A percentile compares a stretch with the other conserved stretches of the same genome.
Conservation (phyloP, 2,797 vertebrate species). For the Podarcis lilfordi region DNA sequence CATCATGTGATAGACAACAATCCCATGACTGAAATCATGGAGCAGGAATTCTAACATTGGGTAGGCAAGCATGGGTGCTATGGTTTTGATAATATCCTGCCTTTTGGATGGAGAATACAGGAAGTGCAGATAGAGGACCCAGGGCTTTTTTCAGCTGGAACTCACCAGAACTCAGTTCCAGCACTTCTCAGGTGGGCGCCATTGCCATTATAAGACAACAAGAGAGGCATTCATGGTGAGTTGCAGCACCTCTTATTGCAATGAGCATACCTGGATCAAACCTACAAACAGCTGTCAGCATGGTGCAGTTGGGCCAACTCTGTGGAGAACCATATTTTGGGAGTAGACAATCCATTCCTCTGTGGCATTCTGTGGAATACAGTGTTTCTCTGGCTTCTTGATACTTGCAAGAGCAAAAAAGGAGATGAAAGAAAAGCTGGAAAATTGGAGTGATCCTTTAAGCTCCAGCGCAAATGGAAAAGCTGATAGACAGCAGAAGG, state of each 20-base stretch:
- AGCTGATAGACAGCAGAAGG: constrained; percentile 23
- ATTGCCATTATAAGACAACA: too few species aligned
- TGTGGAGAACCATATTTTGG: background rate
- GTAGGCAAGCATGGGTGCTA: too few species aligned
- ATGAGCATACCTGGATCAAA: background rate
- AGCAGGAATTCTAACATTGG: too few species aligned
- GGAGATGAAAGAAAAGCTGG: background rate
- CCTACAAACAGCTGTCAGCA: too few species aligned
- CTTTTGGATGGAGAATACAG: background rate
- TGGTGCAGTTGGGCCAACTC: too few species aligned
- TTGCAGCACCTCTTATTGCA: too few species aligned
- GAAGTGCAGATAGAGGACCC: background rate
- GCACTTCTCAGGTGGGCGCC: too few species aligned
- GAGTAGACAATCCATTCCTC: background rate
- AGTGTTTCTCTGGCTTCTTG: constrained; percentile 61
- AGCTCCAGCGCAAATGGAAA: constrained; percentile 29
- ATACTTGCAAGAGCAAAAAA: constrained; percentile 27
- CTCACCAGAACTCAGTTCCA: too few species aligned
- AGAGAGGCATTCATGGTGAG: too few species aligned
- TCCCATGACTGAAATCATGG: too few species aligned
- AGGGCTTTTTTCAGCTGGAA: too few species aligned
- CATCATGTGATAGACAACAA: too few species aligned
- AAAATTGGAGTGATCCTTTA: constrained; percentile 42
- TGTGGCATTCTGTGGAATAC: background rate
- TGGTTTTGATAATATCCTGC: background rate